Base-by-base conservation (phyloP, 2,888 invertebrate species). In the Amblyteles armatorius region DNA sequence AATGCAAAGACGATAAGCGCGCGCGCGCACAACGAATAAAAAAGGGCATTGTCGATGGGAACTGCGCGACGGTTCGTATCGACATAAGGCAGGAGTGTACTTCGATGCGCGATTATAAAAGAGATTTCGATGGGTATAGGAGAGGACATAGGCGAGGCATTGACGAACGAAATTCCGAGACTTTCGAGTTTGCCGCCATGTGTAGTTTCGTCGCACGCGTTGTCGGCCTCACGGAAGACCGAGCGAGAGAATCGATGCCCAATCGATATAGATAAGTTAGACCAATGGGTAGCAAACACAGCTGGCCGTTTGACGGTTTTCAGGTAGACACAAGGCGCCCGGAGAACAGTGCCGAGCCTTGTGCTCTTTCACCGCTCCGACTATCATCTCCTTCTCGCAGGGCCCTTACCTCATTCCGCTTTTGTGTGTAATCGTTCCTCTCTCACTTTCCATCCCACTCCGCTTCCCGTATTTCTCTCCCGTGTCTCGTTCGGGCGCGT, bases 191-290 rank as follows among this genome's bases (percentile, higher is more conserved):
- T 79, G 77, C 72, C 40, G 36, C 9, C 16, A 52, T 26, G 67
- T 11, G 68, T 48, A 44, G 68, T 6, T 36, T 71, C 36, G 67
- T 40, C 71, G 71, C 68, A 73, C 65, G 77, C 84, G 73, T 76
- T 55, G 36, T 9, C 40, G 63, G 60, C 63, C 57, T 73, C n/a
- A 50, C 50, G 63, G 5, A 19, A 44, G 50, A 79, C n/a, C 22
- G 60, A 74, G 82, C 74, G 57, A 57, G 55, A 55, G 79, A 85
- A 87, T 88, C 92, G 89, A 92, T 92, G 44, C 85, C 86, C 88
- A 92, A 93, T 93, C 92, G 91, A 93, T 91, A 85, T 63, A 92
- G 92, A 93, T 93, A 93, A 92, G 91, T 90, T 86, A 82, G 89
- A 88, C 84, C 89, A 90, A 90, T 90, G 88, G 88, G 88, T 87